Evolutionary conservation across 2,797 vertebrate species (phyloP), one percentile per base, ranked within the genome.

Genomic region (Vireo griseus): DNA sequence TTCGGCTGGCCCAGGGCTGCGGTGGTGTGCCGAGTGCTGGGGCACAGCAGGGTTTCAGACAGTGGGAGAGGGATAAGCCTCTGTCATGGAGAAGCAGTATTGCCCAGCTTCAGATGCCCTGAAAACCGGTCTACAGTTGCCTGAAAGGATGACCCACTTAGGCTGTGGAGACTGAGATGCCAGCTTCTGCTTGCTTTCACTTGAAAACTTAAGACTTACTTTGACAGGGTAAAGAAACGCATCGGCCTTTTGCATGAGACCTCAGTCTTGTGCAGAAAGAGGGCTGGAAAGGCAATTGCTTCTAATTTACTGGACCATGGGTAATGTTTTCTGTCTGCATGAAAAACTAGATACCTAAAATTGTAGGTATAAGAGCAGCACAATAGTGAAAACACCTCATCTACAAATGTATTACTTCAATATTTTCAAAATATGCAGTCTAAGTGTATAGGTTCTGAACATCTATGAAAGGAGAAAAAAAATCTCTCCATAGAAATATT

Each of bases 141-240:
- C 58, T 74, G 67, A 58, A 63, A 86, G 47, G 67, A 21, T 94
- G 92, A 95, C 76, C 71, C 37, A 78, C 40, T 63, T 93, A 82
- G 50, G 28, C 57, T 82, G 54, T 52, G 66, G 61, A 79, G 55
- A 25, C 40, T 37, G 31, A 89, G 33, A 72, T 37, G 68, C 21
- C 39, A 68, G 54, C 59, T 83, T 88, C 37, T 88, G 25, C 54
- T 51, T 68, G n/a, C 37, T 58, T 93, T 94, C 82, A 29, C 35
- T 71, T 86, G 52, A 51, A 91, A 88, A 55, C 35, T 76, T 54
- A 40, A 79, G 21, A 26, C 47, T 94, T 14, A 4, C 57, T 96
- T 86, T 94, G 31, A 72, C 52, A 85, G 39, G 6, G 16, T 45
- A 89, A 92, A 51, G 50, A 86, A 88, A 59, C 61, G 25, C 13